phyloP scores from a whole-genome alignment of 2,113 vertebrate species.

The Peromyscus polionotus region DNA sequence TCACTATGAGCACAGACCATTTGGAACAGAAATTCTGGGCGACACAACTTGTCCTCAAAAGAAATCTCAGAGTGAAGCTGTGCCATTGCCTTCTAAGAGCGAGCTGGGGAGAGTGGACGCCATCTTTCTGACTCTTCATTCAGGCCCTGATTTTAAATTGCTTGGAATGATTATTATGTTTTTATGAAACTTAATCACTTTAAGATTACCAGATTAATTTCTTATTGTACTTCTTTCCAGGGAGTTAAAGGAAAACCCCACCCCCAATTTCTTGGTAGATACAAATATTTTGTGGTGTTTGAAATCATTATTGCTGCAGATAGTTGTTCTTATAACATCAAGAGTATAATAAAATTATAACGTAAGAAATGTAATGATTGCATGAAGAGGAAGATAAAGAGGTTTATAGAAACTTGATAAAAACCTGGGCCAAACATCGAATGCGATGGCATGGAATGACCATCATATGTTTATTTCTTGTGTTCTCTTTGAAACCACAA shows the following conservation, averaged over 20 bases:
- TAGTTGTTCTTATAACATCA: neutral
- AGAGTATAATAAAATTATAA: neutral
- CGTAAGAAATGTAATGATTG: neutral
- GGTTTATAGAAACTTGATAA: neutral
- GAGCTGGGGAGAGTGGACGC: neutral
- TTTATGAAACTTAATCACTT: neutral
- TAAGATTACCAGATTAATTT: constrained; percentile 15
- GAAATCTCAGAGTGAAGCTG: neutral
- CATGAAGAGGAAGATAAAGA: neutral
- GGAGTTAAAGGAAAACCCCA: neutral
- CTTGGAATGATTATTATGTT: neutral
- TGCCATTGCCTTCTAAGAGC: neutral
- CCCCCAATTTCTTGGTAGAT: neutral
- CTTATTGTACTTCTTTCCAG: constrained; percentile 4
- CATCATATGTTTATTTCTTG: neutral
- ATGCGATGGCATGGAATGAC: neutral
- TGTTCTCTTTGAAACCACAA: neutral
- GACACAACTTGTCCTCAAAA: neutral
- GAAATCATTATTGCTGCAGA: neutral
- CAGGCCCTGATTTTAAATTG: neutral
- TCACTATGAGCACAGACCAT: neutral
- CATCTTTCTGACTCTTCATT: neutral
- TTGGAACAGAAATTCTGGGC: constrained; percentile 16
- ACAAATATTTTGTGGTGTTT: constrained; percentile 11
- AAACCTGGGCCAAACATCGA: neutral